A percentile compares a stretch with the other conserved stretches of the same genome.
phyloP scores from a whole-genome alignment of 2,797 vertebrate species.

The Mormyrops boulengeri region DNA sequence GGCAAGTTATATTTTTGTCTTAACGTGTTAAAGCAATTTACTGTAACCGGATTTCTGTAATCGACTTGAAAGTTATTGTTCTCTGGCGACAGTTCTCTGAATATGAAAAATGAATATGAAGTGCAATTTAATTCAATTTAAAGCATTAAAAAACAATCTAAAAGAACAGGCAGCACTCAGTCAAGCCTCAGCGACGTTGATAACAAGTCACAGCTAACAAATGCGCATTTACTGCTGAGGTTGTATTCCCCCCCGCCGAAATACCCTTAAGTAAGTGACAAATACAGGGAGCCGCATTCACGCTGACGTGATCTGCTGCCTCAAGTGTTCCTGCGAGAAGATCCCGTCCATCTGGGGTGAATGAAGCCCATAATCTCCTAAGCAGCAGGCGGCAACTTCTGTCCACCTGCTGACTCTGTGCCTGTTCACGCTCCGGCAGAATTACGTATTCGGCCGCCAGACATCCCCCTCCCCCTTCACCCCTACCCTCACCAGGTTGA shows the following conservation, averaged over 20 bases:
- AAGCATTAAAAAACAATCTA: neutral
- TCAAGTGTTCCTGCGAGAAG: conserved; percentile 13
- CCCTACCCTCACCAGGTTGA: neutral
- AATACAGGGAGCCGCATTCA: neutral
- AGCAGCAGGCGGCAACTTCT: neutral
- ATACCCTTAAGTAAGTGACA: conserved; percentile 11
- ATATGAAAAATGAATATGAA: neutral
- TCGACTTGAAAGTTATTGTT: neutral
- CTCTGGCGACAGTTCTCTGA: neutral
- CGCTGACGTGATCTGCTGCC: neutral
- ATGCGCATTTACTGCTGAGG: neutral
- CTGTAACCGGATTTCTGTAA: neutral
- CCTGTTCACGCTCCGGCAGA: neutral
- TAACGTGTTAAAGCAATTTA: neutral
- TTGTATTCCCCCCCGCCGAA: neutral
- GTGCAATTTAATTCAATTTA: neutral
- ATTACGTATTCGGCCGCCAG: neutral
- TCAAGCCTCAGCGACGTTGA: neutral
- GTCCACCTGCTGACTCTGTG: neutral
- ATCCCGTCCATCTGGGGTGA: conserved; percentile 2
- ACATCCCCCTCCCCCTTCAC: neutral
- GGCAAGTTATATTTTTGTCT: neutral
- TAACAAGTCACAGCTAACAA: neutral
- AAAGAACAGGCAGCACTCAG: neutral
- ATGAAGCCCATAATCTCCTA: neutral